Evolutionary conservation across 2,888 invertebrate genomes (phyloP).

Genomic region (Ophion obscuratus): DNA sequence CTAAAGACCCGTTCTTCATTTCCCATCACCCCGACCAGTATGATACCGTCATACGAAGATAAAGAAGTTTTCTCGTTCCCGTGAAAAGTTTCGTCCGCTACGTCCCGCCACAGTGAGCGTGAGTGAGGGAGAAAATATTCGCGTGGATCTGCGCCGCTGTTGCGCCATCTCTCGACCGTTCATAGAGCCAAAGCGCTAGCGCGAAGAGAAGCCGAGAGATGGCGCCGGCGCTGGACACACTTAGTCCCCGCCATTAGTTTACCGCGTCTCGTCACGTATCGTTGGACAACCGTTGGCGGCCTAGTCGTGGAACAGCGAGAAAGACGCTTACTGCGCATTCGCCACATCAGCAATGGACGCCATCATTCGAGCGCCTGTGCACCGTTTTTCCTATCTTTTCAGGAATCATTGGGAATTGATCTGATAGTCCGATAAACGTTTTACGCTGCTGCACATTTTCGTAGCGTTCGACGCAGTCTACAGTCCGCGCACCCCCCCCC

Average conservation of each 20-base stretch:
- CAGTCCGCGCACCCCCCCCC: neutral
- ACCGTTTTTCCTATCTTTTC: slow-evolving; percentile 23
- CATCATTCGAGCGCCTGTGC: slow-evolving; percentile 71
- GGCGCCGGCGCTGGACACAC: slow-evolving; percentile 68
- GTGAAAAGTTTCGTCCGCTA: neutral
- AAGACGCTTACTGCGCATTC: slow-evolving; percentile 69
- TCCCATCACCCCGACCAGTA: neutral
- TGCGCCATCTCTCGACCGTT: slow-evolving; percentile 68
- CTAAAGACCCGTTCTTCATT: neutral
- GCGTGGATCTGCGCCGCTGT: no score
- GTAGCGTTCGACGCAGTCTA: neutral
- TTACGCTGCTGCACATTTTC: neutral
- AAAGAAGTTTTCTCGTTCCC: slow-evolving; percentile 2
- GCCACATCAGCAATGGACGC: slow-evolving; percentile 82
- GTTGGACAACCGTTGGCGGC: slow-evolving; percentile 38
- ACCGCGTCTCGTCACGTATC: slow-evolving; percentile 69
- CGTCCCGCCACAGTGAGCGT: no score
- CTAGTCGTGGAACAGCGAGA: slow-evolving; percentile 47
- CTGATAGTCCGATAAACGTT: neutral
- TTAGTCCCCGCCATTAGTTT: slow-evolving; percentile 70
- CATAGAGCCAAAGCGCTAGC: neutral
- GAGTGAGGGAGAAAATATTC: no score
- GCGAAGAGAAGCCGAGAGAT: slow-evolving; percentile 65
- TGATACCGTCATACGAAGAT: neutral
- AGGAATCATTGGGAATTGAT: slow-evolving; percentile 30